Percentiles rank a stretch among this genome's conserved stretches.
Conservation (phyloP, 2,113 vertebrate genomes). For the Cygnus atratus region DNA sequence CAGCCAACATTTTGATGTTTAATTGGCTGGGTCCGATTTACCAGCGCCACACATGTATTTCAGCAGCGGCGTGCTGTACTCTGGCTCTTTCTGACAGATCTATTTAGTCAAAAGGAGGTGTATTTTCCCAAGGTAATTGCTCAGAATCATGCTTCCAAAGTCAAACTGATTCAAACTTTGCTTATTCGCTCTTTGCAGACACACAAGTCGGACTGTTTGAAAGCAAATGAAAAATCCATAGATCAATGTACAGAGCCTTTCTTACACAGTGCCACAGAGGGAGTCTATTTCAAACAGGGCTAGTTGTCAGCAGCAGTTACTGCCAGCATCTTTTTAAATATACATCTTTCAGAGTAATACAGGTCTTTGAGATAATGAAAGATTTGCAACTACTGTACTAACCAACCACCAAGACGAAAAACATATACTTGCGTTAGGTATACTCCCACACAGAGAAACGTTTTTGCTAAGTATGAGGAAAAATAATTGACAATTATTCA, state of each 20-base stretch:
- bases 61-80: constrained; percentile 5
- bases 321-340: constrained; percentile 66
- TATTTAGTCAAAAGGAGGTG: constrained; percentile 74
- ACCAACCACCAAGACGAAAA: neutral
- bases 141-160: constrained; percentile 77
- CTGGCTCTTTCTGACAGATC: constrained; percentile 75
- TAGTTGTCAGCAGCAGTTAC: constrained; percentile 53
- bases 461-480: neutral
- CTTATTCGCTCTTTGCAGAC: constrained; percentile 70
- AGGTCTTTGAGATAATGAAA: constrained; percentile 63
- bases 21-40: constrained; percentile 79
- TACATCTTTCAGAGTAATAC: constrained; percentile 58
- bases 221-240: constrained; percentile 73
- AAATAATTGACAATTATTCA: constrained; percentile 57
- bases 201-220: constrained; percentile 56
- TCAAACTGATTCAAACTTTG: constrained; percentile 76
- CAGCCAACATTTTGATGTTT: constrained; percentile 78
- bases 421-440: neutral
- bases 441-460: neutral
- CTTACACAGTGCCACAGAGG: constrained; percentile 40
- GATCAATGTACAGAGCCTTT: constrained; percentile 37
- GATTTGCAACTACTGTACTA: constrained; percentile 55
- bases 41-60: constrained; percentile 62
- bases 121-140: constrained; percentile 74
- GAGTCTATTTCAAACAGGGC: constrained; percentile 53